Evolutionary conservation across 2,113 vertebrate genomes (phyloP), one percentile per base, ranked within the genome.

Genomic region (Muntiacus reevesi): DNA sequence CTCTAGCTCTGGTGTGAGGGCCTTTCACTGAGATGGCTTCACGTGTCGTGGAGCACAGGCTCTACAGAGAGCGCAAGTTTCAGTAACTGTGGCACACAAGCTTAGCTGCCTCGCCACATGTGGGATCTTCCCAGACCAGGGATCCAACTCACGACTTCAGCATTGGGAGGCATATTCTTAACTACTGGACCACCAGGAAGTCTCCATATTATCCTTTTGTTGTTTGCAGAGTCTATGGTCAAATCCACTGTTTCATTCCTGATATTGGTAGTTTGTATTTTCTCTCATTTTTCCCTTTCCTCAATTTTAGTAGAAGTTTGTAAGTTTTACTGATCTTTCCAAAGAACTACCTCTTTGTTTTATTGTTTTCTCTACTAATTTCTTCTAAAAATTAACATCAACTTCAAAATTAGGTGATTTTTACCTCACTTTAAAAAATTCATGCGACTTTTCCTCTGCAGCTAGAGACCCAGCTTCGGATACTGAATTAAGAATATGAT

Each of bases 321-420:
- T 76, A 62, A 84, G n/a, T 76, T 94, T 91, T 93, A 91, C 55
- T 92, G 33, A 64, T 57, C 9, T 89, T 96, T 96, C 43, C 57
- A 78, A 95, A 89, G 79, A 92, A 47, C 7, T 25, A 74, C 19
- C 33, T 90, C 33, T 91, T 91, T 94, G 4, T 55, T 52, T 98
- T 92, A 76, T 85, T 92, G 3, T 55, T 57, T 98, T 85, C 74
- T 90, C 60, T 76, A 59, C 23, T 54, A 67, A 43, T 45, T 91
- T 83, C 55, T 86, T 83, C 59, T 81, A 54, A 85, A 47, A 57
- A 82, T 78, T 87, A 95, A 91, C 36, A 89, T 36, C 87, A 97
- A 76, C 12, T n/a, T 95, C 43, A 90, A 92, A 89, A 81, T 78
- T 67, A 93, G 15, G 28, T 64, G 84, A 54, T 36, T 89, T 87